phyloP scores from a whole-genome alignment of 2,113 vertebrate species.

The Gavia stellata region DNA sequence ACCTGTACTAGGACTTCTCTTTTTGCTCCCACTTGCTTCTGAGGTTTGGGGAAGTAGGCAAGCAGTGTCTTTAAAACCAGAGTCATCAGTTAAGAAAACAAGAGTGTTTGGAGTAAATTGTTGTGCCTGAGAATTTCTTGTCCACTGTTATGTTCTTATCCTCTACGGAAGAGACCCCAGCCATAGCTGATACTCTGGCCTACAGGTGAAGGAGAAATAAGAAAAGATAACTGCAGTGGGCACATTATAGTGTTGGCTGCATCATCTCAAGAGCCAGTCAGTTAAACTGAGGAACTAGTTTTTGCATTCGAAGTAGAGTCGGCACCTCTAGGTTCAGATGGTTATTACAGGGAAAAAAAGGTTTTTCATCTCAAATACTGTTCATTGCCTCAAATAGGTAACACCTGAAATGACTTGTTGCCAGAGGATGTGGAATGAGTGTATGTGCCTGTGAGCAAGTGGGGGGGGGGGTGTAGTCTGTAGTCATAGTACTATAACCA shows the following conservation, averaged over 20 bases:
- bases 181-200: neutral
- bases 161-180: neutral
- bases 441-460: fast-evolving
- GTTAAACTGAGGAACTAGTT: neutral
- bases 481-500: neutral
- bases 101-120: neutral
- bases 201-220: neutral
- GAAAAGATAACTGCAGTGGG: neutral
- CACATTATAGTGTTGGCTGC: fast-evolving
- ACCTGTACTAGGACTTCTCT: neutral
- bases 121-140: neutral
- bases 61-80: neutral
- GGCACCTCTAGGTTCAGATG: neutral
- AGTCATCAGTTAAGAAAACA: neutral
- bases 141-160: neutral
- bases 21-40: neutral
- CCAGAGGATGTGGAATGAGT: neutral
- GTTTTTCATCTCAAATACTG: neutral
- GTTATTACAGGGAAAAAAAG: neutral
- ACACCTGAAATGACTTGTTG: neutral
- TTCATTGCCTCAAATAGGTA: neutral
- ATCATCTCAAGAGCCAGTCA: neutral
- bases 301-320: neutral
- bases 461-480: too few relatives aligned
- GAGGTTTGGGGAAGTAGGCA: neutral